phyloP scores from a whole-genome alignment of 2,888 invertebrate genomes.

The Caradrina kadenii region DNA sequence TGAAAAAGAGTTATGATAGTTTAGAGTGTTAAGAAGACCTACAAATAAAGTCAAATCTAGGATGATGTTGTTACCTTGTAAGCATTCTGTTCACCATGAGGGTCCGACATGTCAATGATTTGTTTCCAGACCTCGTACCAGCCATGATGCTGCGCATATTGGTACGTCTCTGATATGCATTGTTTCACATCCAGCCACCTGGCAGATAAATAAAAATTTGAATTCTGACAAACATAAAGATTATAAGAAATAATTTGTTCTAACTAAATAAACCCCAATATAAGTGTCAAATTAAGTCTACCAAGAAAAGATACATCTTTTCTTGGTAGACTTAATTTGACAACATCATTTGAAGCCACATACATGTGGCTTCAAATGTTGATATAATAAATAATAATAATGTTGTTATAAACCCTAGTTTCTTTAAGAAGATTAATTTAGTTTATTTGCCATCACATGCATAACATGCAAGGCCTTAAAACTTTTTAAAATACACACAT shows the following conservation, averaged over 20 bases:
- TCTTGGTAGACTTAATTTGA: too few relatives aligned
- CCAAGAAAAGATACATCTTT: too few relatives aligned
- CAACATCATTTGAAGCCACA: too few relatives aligned
- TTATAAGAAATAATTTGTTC: too few relatives aligned
- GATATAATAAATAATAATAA: too few relatives aligned
- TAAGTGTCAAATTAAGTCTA: too few relatives aligned
- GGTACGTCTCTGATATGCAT: constrained; percentile 93
- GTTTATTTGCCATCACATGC: not conserved
- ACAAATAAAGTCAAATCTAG: not conserved
- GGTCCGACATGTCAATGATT: constrained; percentile 96
- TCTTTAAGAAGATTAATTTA: too few relatives aligned
- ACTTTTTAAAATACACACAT: not conserved
- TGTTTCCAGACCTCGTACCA: constrained; percentile 97
- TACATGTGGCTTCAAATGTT: too few relatives aligned
- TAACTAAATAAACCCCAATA: too few relatives aligned
- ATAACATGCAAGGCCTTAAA: not conserved
- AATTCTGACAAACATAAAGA: not conserved
- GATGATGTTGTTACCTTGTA: constrained; percentile 91
- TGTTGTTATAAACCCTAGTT: too few relatives aligned
- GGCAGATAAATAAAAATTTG: constrained; percentile 8
- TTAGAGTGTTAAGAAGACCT: not conserved
- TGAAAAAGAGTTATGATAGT: not conserved
- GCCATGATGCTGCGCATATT: constrained; percentile 95
- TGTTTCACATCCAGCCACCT: constrained; percentile 95
- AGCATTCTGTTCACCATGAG: constrained; percentile 97